Evolutionary conservation across 2,113 vertebrate species (phyloP), one percentile per base, ranked within the genome.

Genomic region (Arenaria interpres): DNA sequence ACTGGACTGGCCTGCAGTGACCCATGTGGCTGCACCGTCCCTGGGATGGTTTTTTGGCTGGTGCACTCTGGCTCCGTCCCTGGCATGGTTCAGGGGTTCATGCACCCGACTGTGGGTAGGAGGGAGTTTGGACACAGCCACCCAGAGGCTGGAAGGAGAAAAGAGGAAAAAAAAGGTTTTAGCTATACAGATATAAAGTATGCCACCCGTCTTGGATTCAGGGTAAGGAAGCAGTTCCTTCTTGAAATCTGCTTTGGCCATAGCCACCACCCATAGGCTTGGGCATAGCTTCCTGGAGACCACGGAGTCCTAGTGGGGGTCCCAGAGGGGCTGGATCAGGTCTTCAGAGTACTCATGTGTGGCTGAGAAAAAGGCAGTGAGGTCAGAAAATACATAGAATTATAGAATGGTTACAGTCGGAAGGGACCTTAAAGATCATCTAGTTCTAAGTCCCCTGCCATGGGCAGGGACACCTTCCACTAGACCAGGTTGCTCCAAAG

Each of bases 11-110:
- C 32, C 68, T 78, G 57, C 62, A 75, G 28, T 18, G 32, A 59
- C 8, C 48, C 32, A 60, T 13, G 4, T 0, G 3, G 22, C 51
- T 54, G 48, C 53, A 48, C 30, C 1, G 1, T 13, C 48, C 48
- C 48, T 48, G 6, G 48, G 48, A 22, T 48, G 48, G 22, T 48
- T 23, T 48, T 48, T 73, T 33, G 67, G 33, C 57, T 89, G 1
- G 1, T 45, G 22, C 2, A 67, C 32, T 35, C 46, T 66, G 62
- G 32, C 33, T 62, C 20, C 33, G 23, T 13, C 30, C n/a, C 24
- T 2, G 3, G 25, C 2, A 1, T n/a, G n/a, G 50, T 24, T 79
- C 57, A 60, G 39, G 66, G 14, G 6, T 32, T 79, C 2, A 1
- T 56, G 20, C 19, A 33, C 39, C 18, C 5, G 4, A 33, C 59